Evolutionary conservation across 2,888 invertebrate genomes (phyloP).

Genomic region (Lysandra bellargus): DNA sequence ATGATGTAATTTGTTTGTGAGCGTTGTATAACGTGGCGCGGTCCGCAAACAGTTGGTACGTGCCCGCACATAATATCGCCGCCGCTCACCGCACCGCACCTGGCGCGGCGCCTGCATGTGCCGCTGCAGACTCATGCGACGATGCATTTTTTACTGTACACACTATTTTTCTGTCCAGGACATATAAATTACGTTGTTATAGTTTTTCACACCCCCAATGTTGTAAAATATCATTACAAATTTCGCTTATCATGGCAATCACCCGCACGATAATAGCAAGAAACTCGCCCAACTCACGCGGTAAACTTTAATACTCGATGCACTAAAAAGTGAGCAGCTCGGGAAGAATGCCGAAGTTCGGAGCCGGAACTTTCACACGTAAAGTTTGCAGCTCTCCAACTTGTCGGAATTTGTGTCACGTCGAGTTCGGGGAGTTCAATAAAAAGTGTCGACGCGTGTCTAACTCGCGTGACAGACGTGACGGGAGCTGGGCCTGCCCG

Average conservation of each 20-base stretch:
- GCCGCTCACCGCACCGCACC: neutral
- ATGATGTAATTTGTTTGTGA: constrained; percentile 1
- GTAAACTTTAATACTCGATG: neutral
- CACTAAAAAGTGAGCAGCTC: constrained; percentile 21
- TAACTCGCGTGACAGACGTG: constrained; percentile 26
- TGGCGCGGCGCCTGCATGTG: neutral
- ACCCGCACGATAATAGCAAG: neutral
- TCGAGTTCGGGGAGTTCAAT: constrained; percentile 14
- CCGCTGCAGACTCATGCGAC: neutral
- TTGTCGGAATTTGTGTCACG: constrained; percentile 22
- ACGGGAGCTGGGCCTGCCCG: neutral
- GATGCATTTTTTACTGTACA: neutral
- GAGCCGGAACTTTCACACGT: constrained; percentile 7
- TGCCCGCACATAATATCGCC: constrained; percentile 9
- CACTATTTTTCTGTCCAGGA: neutral
- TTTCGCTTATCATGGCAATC: neutral
- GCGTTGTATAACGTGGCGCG: neutral
- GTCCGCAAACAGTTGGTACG: constrained; percentile 1
- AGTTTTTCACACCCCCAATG: neutral
- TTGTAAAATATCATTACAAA: neutral
- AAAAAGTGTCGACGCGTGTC: constrained; percentile 28
- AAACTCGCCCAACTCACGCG: neutral
- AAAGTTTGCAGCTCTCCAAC: constrained; percentile 19
- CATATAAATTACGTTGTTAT: neutral
- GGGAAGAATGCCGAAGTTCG: constrained; percentile 10